Evolutionary conservation across 2,797 vertebrate genomes (phyloP), one percentile per base, ranked within the genome.

Genomic region (Sebastes trivittatus): DNA sequence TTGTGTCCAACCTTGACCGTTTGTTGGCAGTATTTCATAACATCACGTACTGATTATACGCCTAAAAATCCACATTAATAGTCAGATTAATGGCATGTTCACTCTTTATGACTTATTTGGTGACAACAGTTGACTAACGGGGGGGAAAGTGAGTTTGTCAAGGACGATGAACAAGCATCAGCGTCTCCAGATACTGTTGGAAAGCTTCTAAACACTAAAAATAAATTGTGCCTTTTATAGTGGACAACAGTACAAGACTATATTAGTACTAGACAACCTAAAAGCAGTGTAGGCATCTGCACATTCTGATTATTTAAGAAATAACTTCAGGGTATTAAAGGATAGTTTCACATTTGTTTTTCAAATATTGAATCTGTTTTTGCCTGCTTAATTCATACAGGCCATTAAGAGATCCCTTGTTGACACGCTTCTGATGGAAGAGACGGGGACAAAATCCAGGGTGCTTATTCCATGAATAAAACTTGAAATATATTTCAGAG

Each of bases 1-100:
- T 90, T 88, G 77, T 92, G 80, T 94, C 83, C 74, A 62, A 7
- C 63, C 81, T 76, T 66, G 73, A 77, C 56, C 34, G 46, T 42
- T 73, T 34, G 11, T 69, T 75, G 38, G 32, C 80, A 78, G n/a
- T 6, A 49, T 76, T 58, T 80, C 58, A 42, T 36, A 32, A 68
- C 59, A 46, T 62, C 20, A 25, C 20, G 2, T 3, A 34, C 30
- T 7, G 11, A 52, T 71, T 42, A 58, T 18, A 56, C 65, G 55
- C 62, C 1, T 20, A 7, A 38, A 46, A 11, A 60, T 30, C 10
- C 30, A 72, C 60, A 56, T 46, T 70, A 46, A 76, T 16, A n/a
- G 46, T 55, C 75, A 29, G 34, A 62, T 68, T 61, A 64, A 56
- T 62, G 23, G 13, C 23, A 36, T 22, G 3, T 63, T 66, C 30